These are phyloP conservation scores for Parotocinclus haroldoi DNA, from an alignment of 2,797 vertebrate species.

Conservation along the genomic window DNA sequence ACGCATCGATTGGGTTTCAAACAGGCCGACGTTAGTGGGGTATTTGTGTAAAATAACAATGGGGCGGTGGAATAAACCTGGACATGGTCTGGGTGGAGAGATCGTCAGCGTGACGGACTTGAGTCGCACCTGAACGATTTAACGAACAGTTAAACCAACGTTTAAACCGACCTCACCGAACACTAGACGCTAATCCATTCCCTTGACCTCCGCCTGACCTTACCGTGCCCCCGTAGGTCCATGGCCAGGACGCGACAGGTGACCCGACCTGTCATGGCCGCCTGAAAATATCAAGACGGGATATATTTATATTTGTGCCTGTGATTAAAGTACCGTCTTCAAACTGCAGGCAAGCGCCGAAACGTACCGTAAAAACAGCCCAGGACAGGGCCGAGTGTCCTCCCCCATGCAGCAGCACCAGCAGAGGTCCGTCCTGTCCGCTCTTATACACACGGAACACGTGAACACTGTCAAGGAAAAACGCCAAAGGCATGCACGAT, in stretches of 20 bases:
- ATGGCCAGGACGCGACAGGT: constrained; percentile 64
- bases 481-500: not conserved
- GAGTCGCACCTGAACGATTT: constrained; percentile 53
- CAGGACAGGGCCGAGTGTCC: constrained; percentile 66
- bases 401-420: constrained; percentile 66
- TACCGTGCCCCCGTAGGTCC: constrained; percentile 68
- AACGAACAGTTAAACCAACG: not conserved
- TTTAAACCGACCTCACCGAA: not conserved
- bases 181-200: too few relatives aligned
- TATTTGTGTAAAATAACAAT: too few relatives aligned
- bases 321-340: too few relatives aligned
- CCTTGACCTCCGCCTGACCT: constrained; percentile 21
- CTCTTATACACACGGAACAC: constrained; percentile 61
- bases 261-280: constrained; percentile 58
- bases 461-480: constrained; percentile 40
- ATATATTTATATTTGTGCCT: not conserved
- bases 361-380: constrained; percentile 63
- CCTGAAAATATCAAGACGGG: constrained; percentile 37
- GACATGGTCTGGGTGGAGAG: constrained; percentile 66
- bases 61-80: constrained; percentile 46
- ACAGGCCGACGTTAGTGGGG: not conserved
- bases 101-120: constrained; percentile 60
- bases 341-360: too few relatives aligned
- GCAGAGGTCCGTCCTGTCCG: constrained; percentile 57
- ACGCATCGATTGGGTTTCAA: too few relatives aligned